A percentile compares a stretch with the other conserved stretches of the same genome.
Conservation (phyloP, 2,113 vertebrate genomes). For the Penelope pileata region DNA sequence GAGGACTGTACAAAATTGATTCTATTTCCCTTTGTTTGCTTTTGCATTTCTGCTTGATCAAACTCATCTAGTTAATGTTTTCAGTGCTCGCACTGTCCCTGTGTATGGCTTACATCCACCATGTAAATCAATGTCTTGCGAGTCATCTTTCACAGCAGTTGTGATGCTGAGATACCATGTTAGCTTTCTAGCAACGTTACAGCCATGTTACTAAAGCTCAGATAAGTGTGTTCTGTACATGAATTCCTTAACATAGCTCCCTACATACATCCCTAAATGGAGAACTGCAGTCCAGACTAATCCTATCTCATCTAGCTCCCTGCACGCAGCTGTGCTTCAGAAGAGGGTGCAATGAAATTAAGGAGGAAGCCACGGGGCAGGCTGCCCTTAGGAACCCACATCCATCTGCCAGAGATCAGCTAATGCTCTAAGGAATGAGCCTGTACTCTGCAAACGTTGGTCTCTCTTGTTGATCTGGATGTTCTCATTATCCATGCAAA, state of each 20-base stretch:
- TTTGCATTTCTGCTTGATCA: not conserved
- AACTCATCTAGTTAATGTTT: not conserved
- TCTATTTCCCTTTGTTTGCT: not conserved
- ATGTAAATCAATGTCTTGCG: not conserved
- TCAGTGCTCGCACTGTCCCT: not conserved
- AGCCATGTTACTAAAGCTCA: not conserved
- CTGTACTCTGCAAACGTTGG: not conserved
- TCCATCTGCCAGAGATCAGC: not conserved
- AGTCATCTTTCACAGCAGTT: not conserved
- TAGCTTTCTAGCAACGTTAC: not conserved
- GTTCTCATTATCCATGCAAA: not conserved
- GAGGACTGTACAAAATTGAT: not conserved
- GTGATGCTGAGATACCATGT: not conserved
- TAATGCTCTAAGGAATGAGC: not conserved
- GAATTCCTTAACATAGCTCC: conserved; percentile 5
- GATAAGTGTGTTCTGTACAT: not conserved
- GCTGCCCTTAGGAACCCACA: not conserved
- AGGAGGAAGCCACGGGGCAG: not conserved
- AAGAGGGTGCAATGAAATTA: conserved; percentile 1
- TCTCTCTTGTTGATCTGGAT: not conserved
- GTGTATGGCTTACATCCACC: not conserved
- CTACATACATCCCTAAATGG: not conserved
- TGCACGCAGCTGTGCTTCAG: not conserved
- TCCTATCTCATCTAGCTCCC: not conserved
- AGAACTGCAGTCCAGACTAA: not conserved